phyloP scores from a whole-genome alignment of 1,140 invertebrate species.

The Nymphalis io region DNA sequence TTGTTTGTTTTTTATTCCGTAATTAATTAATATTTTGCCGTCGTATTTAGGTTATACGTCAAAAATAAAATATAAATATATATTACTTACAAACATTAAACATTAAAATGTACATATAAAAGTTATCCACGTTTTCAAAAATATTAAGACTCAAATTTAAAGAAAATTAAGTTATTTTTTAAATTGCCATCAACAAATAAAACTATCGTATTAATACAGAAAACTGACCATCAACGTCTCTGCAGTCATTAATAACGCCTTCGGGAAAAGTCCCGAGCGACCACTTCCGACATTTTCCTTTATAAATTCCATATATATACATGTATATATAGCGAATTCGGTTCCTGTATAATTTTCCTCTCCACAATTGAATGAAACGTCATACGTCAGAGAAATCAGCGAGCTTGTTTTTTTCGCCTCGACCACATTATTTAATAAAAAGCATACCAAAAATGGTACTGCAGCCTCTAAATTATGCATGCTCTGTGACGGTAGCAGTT shows the following conservation, averaged over 20 bases:
- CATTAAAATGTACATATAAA: too few species aligned
- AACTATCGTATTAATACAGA: neutral
- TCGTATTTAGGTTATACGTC: too few species aligned
- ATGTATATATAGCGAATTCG: constrained; percentile 23
- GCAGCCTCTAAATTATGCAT: constrained; percentile 12
- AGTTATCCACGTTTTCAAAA: too few species aligned
- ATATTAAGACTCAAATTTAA: too few species aligned
- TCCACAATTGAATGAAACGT: constrained; percentile 19
- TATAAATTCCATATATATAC: constrained; percentile 19
- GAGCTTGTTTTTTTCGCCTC: neutral
- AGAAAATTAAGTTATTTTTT: too few species aligned
- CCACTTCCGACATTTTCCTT: constrained; percentile 27
- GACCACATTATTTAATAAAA: neutral
- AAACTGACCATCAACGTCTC: neutral
- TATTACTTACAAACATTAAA: too few species aligned
- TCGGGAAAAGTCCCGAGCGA: constrained; percentile 21
- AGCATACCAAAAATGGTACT: constrained; percentile 7
- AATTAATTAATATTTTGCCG: too few species aligned
- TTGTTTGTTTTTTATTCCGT: too few species aligned
- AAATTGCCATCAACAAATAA: neutral
- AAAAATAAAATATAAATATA: too few species aligned
- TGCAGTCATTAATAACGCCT: constrained; percentile 20
- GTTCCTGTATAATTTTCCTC: constrained; percentile 16
- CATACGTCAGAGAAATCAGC: constrained; percentile 9
- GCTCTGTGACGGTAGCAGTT: constrained; percentile 7